Percentiles rank a stretch among this genome's conserved stretches.
phyloP scores from a whole-genome alignment of 2,797 vertebrate genomes.

The Masticophis lateralis region DNA sequence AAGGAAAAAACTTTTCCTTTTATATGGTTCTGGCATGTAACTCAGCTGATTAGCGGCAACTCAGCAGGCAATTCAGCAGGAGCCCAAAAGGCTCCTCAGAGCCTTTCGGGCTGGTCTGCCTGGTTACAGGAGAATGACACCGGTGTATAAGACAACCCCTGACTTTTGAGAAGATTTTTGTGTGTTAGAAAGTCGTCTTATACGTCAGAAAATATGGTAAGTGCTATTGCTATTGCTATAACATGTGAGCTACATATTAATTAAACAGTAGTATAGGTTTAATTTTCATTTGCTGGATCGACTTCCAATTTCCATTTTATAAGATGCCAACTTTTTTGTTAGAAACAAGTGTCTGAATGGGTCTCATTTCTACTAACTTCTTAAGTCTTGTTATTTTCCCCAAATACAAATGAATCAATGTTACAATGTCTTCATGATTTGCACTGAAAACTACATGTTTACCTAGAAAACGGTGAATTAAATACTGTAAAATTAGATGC shows the following conservation, averaged over 20 bases:
- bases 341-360: not conserved
- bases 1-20: too few species aligned
- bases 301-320: not conserved
- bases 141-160: too few species aligned
- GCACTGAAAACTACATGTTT: not conserved
- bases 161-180: too few species aligned
- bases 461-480: not conserved
- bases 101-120: too few species aligned
- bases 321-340: not conserved
- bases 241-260: not conserved
- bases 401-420: not conserved
- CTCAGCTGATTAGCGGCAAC: too few species aligned
- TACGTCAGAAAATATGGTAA: too few species aligned
- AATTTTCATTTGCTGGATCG: not conserved
- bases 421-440: not conserved
- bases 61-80: too few species aligned
- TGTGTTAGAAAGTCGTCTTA: too few species aligned
- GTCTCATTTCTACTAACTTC: not conserved
- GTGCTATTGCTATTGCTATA: too few species aligned
- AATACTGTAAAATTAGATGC: not conserved
- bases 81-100: too few species aligned
- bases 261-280: not conserved
- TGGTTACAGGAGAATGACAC: too few species aligned
- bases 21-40: too few species aligned
- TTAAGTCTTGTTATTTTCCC: not conserved